Conservation (phyloP, 1,140 invertebrate genomes). For the Diuraphis noxia region DNA sequence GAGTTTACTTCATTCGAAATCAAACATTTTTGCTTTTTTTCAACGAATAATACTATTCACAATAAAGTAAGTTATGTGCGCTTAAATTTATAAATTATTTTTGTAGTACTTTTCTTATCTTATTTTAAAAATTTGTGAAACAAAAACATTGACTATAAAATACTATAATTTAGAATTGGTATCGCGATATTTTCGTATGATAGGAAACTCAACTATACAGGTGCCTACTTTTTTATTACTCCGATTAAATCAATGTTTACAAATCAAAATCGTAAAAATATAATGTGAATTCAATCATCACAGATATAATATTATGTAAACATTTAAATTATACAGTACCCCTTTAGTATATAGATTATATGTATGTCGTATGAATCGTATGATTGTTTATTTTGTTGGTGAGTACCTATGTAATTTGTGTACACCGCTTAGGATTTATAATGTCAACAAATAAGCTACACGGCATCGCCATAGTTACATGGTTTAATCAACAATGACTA, state of each 20-base stretch:
- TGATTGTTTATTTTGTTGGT: neutral
- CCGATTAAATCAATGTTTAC: neutral
- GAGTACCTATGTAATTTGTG: neutral
- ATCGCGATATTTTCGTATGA: neutral
- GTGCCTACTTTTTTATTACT: neutral
- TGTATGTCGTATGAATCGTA: neutral
- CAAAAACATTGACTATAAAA: neutral
- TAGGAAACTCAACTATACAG: neutral
- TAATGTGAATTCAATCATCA: neutral
- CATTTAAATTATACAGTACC: neutral
- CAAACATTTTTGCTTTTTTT: neutral
- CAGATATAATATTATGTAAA: neutral
- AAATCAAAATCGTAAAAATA: neutral
- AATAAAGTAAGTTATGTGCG: too few relatives aligned
- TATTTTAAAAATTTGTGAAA: neutral
- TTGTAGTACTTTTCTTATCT: neutral
- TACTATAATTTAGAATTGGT: neutral
- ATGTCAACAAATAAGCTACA: neutral
- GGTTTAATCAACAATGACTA: constrained; percentile 31
- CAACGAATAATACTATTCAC: neutral
- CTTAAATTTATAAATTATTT: neutral
- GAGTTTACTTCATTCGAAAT: neutral
- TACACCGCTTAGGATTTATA: neutral
- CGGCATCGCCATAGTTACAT: constrained; percentile 15
- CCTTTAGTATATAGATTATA: neutral